Evolutionary conservation across 2,888 invertebrate species (phyloP), one percentile per base, ranked within the genome.

Genomic region (Taphrorychus bicolor): DNA sequence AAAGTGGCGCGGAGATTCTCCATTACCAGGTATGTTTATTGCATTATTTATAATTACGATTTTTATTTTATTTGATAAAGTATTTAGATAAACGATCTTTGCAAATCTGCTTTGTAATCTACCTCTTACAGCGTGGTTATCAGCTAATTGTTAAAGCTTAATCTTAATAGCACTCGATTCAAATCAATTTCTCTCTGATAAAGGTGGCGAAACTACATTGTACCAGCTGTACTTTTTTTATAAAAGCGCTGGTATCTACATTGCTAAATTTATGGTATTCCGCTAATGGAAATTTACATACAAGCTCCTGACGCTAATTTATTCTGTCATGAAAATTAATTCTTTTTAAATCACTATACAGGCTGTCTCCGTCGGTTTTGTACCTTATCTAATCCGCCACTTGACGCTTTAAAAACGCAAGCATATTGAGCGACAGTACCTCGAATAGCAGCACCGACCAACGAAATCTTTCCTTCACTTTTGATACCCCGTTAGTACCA

Each of bases 301-400:
- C 4, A n/a, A 48, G 9, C 11, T 48, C 11, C 3, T 18, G 0
- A 19, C 48, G 9, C 16, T 14, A 48, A 48, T 9, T 48, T 14
- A 14, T n/a, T 48, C 11, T 17, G 16, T 48, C 48, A 48, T 48
- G 48, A 48, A 19, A 19, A 48, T 48, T 48, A 48, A 48, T 48
- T 48, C 48, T 7, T 48, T 48, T 48, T 48, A 48, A 18, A 5
- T n/a, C 5, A 48, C 3, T 45, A 17, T 18, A 16, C 48, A 19
- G 18, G 16, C 48, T 17, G 48, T 48, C 16, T 16, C 16, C 14
- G 11, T 14, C n/a, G 9, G 48, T 48, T 1, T 0, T n/a, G n/a
- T n/a, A n/a, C n/a, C n/a, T n/a, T n/a, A n/a, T n/a, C n/a, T n/a
- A n/a, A n/a, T n/a, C n/a, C n/a, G n/a, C n/a, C n/a, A n/a, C n/a